phyloP scores from a whole-genome alignment of 2,113 vertebrate species.

The Pituophis catenifer region DNA sequence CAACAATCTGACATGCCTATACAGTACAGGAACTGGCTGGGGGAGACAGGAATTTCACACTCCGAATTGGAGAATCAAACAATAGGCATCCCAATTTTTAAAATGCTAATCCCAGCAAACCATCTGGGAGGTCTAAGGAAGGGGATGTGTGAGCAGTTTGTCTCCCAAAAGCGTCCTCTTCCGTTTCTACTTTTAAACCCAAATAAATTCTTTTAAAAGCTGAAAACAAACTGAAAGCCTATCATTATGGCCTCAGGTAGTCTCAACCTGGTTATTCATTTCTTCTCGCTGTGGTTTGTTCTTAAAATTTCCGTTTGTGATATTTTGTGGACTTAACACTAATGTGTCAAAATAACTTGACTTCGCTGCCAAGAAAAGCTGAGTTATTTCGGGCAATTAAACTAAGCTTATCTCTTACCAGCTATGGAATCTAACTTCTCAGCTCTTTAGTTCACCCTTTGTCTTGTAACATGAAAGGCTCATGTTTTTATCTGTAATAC shows the following conservation, averaged over 20 bases:
- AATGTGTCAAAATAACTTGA: neutral
- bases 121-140: neutral
- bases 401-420: neutral
- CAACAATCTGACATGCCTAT: neutral
- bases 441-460: neutral
- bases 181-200: neutral
- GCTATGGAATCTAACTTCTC: neutral
- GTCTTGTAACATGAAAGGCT: neutral
- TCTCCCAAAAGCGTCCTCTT: neutral
- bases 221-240: neutral
- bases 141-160: neutral
- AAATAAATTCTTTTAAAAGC: neutral
- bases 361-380: neutral
- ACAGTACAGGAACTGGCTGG: neutral
- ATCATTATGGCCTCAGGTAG: neutral
- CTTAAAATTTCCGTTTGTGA: neutral
- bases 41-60: neutral
- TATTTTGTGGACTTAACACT: neutral
- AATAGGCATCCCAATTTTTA: neutral
- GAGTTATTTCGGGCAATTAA: neutral
- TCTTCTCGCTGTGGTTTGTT: neutral
- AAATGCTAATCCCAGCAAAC: neutral
- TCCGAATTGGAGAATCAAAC: neutral
- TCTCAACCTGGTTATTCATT: neutral
- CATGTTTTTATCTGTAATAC: neutral